Evolutionary conservation across 1,140 invertebrate species (phyloP), one percentile per base, ranked within the genome.

Genomic region (Cotesia typhae): DNA sequence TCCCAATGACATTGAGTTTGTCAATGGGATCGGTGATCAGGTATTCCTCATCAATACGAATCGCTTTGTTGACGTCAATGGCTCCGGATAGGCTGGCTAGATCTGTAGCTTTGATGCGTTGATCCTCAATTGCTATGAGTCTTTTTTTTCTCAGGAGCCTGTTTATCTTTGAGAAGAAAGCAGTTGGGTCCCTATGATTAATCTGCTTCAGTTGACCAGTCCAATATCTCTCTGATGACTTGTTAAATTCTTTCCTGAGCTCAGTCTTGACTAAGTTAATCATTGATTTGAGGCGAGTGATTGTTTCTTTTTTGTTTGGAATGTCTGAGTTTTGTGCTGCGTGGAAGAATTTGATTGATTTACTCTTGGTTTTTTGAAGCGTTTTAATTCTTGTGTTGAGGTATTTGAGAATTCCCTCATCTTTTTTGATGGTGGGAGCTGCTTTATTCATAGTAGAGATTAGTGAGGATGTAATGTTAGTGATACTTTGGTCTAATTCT

Each of bases 121-220:
- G 4, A 59, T 74, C 63, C 5, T 71, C 37, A 10, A 72, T 28
- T 60, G 12, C 12, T 9, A 51, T 20, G 4, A 17, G 17, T 67
- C 60, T 35, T 64, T 38, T 72, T 5, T 28, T 53, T 59, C 71
- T 67, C 1, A 73, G 35, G n/a, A 68, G 10, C 4, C 61, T 61
- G 35, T 69, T 73, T 6, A 73, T 63, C 35, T 61, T 60, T 12
- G 68, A 57, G 17, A 70, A 70, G 65, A 66, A 72, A 17, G 47
- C 9, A 4, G 20, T 47, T 10, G 73, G 37, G 10, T 70, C 37
- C 4, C 36, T 47, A 57, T 61, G 41, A 28, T 70, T 57, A 6
- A 74, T 69, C 5, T 65, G 14, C 20, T 65, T 57, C 10, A 65
- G 55, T 10, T 64, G 60, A 2, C 28, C 41, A 2, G 3, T 10